Percentiles rank a stretch among this genome's conserved stretches.
phyloP scores from a whole-genome alignment of 1,140 invertebrate species.

The Gyrodactylus bullatarudis region DNA sequence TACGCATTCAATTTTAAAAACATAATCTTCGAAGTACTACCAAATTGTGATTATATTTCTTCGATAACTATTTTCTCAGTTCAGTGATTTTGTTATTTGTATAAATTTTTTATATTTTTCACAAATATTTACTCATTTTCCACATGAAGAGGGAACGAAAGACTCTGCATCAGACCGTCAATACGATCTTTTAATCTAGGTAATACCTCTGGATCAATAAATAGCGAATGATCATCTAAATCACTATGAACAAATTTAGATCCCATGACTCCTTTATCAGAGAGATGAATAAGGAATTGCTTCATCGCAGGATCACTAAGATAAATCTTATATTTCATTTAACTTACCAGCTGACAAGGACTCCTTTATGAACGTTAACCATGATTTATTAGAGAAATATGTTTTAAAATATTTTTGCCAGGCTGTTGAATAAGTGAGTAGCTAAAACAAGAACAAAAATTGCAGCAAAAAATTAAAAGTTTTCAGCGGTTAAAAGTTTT shows the following conservation, averaged over 20 bases:
- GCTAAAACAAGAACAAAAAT: no score
- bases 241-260: conserved; percentile 59
- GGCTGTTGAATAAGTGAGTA: no score
- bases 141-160: conserved; percentile 46
- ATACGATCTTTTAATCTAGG: conserved; percentile 48
- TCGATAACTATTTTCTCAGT: neutral
- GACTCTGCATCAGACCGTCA: conserved; percentile 78
- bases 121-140: conserved; percentile 23
- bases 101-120: no score
- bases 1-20: neutral
- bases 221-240: conserved; percentile 69
- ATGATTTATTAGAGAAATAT: neutral
- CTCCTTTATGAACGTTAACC: neutral
- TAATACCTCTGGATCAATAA: conserved; percentile 63
- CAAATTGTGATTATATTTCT: neutral
- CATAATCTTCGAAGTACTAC: neutral
- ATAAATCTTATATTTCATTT: conserved; percentile 13
- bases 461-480: no score
- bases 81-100: neutral
- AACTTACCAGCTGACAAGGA: neutral
- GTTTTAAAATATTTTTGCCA: no score
- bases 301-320: conserved; percentile 89
- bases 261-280: conserved; percentile 61
- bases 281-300: conserved; percentile 77
- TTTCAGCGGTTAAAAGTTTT: no score